Evolutionary conservation across 2,888 invertebrate species (phyloP).

Genomic region (Venusia cambrica): DNA sequence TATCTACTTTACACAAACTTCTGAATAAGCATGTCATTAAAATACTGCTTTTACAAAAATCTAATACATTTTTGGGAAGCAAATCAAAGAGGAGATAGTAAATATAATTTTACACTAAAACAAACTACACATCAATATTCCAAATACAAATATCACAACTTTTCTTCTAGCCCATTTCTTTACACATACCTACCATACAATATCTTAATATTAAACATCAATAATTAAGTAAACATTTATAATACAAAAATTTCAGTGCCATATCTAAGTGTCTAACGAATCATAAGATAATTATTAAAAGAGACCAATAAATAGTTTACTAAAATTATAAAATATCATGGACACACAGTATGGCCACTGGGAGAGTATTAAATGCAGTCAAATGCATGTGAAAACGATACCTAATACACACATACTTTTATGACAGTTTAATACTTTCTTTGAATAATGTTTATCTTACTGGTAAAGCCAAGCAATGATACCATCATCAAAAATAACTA

Average conservation of each 20-base stretch:
- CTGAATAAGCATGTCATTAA: slow-evolving; percentile 10
- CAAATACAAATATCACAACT: slow-evolving; percentile 82
- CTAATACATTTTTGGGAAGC: neutral
- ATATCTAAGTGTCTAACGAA: slow-evolving; percentile 47
- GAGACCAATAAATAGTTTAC: slow-evolving; percentile 51
- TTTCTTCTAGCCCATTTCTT: slow-evolving; percentile 68
- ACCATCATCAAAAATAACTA: slow-evolving; percentile 6
- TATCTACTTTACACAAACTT: slow-evolving; percentile 8
- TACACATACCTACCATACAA: slow-evolving; percentile 61
- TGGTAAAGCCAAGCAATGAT: slow-evolving; percentile 11
- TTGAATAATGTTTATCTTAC: slow-evolving; percentile 10
- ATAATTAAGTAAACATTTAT: slow-evolving; percentile 70
- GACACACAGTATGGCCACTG: slow-evolving; percentile 71
- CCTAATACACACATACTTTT: slow-evolving; percentile 4
- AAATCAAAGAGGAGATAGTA: no score
- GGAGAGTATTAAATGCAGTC: slow-evolving; percentile 55
- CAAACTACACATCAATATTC: slow-evolving; percentile 67
- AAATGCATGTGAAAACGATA: slow-evolving; percentile 19
- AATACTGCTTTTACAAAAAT: neutral
- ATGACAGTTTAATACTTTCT: slow-evolving; percentile 3
- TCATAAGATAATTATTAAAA: slow-evolving; percentile 36
- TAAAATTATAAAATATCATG: slow-evolving; percentile 58
- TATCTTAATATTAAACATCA: slow-evolving; percentile 68
- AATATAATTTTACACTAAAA: slow-evolving; percentile 24
- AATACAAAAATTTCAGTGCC: slow-evolving; percentile 46